phyloP scores from a whole-genome alignment of 2,113 vertebrate species.

The Petromus typicus region DNA sequence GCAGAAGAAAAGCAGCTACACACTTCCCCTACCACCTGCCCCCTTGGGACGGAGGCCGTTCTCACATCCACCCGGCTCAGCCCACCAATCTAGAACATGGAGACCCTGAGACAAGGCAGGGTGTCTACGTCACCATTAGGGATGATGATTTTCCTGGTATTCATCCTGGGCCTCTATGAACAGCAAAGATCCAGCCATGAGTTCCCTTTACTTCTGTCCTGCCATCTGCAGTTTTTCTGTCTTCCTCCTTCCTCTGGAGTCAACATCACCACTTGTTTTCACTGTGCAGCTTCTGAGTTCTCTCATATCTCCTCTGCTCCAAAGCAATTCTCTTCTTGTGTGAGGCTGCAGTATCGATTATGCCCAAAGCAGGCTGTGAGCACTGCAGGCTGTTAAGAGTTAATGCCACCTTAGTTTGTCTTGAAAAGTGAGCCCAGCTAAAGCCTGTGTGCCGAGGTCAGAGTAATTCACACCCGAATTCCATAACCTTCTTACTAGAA shows the following conservation, averaged over 20 bases:
- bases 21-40: background rate
- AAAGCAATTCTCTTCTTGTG: background rate
- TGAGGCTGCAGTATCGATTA: too few species aligned
- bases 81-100: background rate
- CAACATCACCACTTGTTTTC: background rate
- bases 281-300: background rate
- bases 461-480: too few species aligned
- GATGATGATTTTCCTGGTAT: background rate
- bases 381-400: too few species aligned
- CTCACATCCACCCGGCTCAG: background rate
- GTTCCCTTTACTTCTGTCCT: background rate
- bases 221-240: background rate
- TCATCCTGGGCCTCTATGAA: background rate
- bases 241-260: background rate
- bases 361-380: too few species aligned
- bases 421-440: too few species aligned
- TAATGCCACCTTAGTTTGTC: too few species aligned
- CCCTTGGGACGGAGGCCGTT: too few species aligned
- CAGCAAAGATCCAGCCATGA: background rate
- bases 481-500: too few species aligned
- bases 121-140: too few species aligned
- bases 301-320: background rate
- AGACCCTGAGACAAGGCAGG: background rate
- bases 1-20: background rate
- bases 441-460: too few species aligned